Evolutionary conservation across 2,888 invertebrate species (phyloP).

Genomic region (Eupeodes luniger): DNA sequence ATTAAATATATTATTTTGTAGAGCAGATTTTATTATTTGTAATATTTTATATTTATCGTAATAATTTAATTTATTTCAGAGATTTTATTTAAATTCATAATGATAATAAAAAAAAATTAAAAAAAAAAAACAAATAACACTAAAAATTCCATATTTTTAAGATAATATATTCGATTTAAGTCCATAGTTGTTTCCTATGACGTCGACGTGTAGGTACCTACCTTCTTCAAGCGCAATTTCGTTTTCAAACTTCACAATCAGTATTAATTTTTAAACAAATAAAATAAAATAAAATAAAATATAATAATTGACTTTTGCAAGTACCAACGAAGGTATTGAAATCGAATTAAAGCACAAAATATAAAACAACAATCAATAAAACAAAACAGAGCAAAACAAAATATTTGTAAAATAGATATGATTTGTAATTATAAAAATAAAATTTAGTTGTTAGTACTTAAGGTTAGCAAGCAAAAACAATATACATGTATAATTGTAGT

Average conservation of each 20-base stretch:
- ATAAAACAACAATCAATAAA: conserved; percentile 1
- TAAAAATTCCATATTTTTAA: conserved; percentile 70
- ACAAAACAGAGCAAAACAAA: conserved; percentile 25
- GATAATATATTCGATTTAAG: conserved; percentile 53
- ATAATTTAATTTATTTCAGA: conserved; percentile 68
- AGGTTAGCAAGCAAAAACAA: conserved; percentile 33
- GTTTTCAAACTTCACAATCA: conserved; percentile 57
- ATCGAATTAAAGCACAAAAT: conserved; percentile 1
- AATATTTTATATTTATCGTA: conserved; percentile 40
- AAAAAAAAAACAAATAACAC: conserved; percentile 30
- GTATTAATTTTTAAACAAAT: conserved; percentile 55
- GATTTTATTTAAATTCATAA: conserved; percentile 62
- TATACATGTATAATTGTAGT: conserved; percentile 49
- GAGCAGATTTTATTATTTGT: conserved; percentile 52
- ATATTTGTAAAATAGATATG: conserved; percentile 69
- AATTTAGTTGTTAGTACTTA: conserved; percentile 53
- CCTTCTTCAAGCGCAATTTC: conserved; percentile 3
- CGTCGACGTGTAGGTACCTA: conserved; percentile 18
- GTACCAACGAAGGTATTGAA: conserved; percentile 46
- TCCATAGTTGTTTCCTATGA: conserved; percentile 52
- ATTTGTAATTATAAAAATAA: conserved; percentile 56
- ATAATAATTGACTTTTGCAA: conserved; percentile 25
- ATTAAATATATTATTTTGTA: conserved; percentile 39
- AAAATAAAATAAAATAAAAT: background rate
- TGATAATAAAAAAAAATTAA: background rate